Evolutionary conservation across 2,113 vertebrate genomes (phyloP).

Genomic region (Orycteropus afer): DNA sequence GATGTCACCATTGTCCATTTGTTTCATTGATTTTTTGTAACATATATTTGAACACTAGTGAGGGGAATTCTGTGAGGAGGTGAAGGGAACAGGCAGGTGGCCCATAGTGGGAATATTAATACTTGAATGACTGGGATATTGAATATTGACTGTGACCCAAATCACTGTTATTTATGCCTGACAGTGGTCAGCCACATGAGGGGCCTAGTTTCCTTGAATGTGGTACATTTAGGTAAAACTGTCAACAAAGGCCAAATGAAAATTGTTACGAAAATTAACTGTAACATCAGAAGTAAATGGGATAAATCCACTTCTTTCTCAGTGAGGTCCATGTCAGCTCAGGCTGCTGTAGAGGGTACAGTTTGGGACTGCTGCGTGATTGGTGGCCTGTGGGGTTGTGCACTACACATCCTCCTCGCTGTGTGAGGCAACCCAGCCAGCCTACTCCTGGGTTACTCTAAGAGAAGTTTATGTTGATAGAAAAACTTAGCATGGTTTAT

Average conservation of each 20-base stretch:
- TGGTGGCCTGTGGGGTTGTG: background rate
- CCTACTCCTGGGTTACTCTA: background rate
- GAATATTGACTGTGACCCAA: background rate
- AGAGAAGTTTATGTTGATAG: background rate
- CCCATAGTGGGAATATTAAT: background rate
- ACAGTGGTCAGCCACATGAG: background rate
- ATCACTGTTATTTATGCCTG: background rate
- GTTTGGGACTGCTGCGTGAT: background rate
- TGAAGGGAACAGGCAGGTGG: background rate
- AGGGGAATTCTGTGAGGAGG: background rate
- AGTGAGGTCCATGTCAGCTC: background rate
- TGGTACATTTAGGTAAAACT: conserved; percentile 22
- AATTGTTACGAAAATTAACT: background rate
- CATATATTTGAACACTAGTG: background rate
- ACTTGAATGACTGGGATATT: background rate
- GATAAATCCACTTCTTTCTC: background rate
- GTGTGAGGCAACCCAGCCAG: background rate
- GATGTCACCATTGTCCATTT: background rate
- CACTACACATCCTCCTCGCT: background rate
- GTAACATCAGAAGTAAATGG: conserved; percentile 18
- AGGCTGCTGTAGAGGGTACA: background rate
- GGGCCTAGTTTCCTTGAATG: background rate
- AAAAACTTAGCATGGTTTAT: background rate
- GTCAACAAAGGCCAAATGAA: background rate
- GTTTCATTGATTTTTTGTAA: background rate